Evolutionary conservation across 2,888 invertebrate species (phyloP).

Genomic region (Andrena chrysosceles): DNA sequence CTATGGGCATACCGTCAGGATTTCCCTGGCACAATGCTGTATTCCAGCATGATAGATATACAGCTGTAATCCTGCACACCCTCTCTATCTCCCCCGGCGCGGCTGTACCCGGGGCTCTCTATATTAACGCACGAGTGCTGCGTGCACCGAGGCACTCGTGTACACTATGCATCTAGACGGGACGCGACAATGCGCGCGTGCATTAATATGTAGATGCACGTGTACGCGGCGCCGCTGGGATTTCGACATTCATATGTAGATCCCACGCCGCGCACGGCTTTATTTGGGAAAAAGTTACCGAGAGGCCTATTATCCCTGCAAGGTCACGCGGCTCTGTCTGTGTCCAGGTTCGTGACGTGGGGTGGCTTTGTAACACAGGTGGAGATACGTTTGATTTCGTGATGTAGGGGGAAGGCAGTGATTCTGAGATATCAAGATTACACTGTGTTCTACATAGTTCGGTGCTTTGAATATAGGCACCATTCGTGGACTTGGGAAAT

Average conservation of each 20-base stretch:
- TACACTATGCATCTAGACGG: conserved; percentile 50
- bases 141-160: conserved; percentile 51
- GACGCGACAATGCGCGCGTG: conserved; percentile 63
- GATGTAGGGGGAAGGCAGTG: too few species aligned
- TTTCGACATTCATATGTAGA: conserved; percentile 64
- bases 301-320: conserved; percentile 21
- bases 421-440: too few species aligned
- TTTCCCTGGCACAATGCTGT: conserved; percentile 80
- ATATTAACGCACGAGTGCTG: conserved; percentile 75
- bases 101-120: conserved; percentile 50
- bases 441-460: too few species aligned
- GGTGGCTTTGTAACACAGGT: not conserved
- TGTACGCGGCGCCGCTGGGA: conserved; percentile 36
- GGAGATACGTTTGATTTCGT: too few species aligned
- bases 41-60: conserved; percentile 82
- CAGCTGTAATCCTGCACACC: conserved; percentile 75
- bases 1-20: conserved; percentile 79
- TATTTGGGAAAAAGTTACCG: conserved; percentile 26
- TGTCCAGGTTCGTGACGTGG: not conserved
- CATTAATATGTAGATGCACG: conserved; percentile 65
- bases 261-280: conserved; percentile 33
- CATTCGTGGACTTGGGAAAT: too few species aligned
- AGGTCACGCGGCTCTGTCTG: not conserved
- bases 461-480: too few species aligned
- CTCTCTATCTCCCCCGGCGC: conserved; percentile 30